Conservation (phyloP, 2,888 invertebrate genomes). For the Lasioglossum morio region DNA sequence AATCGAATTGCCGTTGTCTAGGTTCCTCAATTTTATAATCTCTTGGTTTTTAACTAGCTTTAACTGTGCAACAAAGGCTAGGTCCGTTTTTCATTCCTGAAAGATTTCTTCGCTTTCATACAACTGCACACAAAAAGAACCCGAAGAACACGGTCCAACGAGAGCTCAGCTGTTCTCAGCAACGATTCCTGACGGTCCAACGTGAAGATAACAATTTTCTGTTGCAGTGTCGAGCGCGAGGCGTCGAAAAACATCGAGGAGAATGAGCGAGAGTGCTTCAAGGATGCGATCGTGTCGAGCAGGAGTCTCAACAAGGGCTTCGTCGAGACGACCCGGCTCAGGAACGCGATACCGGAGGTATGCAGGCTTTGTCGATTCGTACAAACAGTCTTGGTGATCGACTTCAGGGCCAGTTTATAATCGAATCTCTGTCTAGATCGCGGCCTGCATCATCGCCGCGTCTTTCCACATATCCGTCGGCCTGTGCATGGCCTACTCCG, state of each 20-base stretch:
- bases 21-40: background rate
- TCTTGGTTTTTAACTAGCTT: background rate
- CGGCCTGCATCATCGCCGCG: constrained; percentile 86
- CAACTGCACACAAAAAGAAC: background rate
- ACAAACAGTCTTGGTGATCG: background rate
- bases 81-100: background rate
- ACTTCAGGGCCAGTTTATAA: background rate
- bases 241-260: constrained; percentile 83
- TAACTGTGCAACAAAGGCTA: background rate
- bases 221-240: constrained; percentile 80
- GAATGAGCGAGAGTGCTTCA: constrained; percentile 82
- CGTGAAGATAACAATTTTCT: background rate
- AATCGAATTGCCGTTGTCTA: background rate
- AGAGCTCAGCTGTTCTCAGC: background rate
- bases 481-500: constrained; percentile 87
- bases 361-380: background rate
- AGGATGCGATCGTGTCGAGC: constrained; percentile 82
- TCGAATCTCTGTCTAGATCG: constrained; percentile 81
- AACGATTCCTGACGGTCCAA: too few relatives aligned
- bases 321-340: constrained; percentile 75
- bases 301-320: constrained; percentile 82
- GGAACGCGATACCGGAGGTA: constrained; percentile 79
- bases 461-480: constrained; percentile 88
- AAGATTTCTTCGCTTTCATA: background rate
- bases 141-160: background rate